A percentile compares a stretch with the other conserved stretches of the same genome.
These are phyloP conservation scores for Characodon lateralis DNA, from an alignment of 2,797 vertebrate genomes.

Conservation along the genomic window DNA sequence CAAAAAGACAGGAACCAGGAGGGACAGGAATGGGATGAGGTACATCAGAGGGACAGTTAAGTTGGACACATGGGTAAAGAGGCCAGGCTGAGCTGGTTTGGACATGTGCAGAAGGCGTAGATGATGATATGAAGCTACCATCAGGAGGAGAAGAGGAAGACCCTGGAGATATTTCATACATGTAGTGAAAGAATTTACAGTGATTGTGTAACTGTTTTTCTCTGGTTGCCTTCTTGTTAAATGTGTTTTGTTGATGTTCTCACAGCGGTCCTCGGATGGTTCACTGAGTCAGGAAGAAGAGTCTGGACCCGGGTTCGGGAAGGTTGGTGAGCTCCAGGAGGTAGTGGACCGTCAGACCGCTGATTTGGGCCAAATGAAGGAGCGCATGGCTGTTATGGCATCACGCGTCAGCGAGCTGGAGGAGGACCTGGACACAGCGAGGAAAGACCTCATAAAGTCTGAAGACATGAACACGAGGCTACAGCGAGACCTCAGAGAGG, in stretches of 20 bases:
- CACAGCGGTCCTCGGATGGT: conserved; percentile 88
- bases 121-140: too few species aligned
- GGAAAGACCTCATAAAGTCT: conserved; percentile 95
- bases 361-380: conserved; percentile 94
- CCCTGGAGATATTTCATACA: too few species aligned
- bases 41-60: too few species aligned
- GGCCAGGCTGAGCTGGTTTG: too few species aligned
- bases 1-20: too few species aligned
- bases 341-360: conserved; percentile 88
- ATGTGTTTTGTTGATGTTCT: not conserved
- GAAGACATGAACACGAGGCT: conserved; percentile 92
- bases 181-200: not conserved
- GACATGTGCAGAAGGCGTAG: too few species aligned
- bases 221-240: too few species aligned
- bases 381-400: conserved; percentile 87
- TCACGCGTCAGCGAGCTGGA: conserved; percentile 89
- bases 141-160: too few species aligned
- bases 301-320: conserved; percentile 66
- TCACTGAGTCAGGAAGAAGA: conserved; percentile 91
- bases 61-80: too few species aligned
- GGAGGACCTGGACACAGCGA: conserved; percentile 93
- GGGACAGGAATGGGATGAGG: too few species aligned
- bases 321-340: conserved; percentile 90
- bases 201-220: not conserved
- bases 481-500: conserved; percentile 94